Conservation (phyloP, 2,113 vertebrate species). For the Thunnus thynnus region DNA sequence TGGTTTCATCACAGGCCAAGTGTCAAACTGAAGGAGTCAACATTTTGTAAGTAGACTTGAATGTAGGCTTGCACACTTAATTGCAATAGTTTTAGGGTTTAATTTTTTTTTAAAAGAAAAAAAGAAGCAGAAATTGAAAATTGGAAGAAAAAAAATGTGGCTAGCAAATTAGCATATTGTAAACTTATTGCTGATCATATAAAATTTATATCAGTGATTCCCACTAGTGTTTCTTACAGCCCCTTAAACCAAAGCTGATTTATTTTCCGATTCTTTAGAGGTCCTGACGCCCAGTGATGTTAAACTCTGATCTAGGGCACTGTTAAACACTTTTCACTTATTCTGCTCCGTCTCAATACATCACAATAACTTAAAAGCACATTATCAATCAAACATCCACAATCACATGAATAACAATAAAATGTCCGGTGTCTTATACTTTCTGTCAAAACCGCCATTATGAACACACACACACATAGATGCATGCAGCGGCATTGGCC, state of each 20-base stretch:
- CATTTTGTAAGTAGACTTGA: neutral
- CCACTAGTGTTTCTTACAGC: no score
- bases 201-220: no score
- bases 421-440: conserved; percentile 35
- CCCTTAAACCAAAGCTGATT: no score
- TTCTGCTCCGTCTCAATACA: neutral
- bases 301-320: neutral
- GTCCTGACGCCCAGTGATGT: neutral
- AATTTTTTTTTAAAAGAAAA: no score
- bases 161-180: no score
- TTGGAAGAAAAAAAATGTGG: no score
- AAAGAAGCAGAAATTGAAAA: no score
- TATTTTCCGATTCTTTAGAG: neutral
- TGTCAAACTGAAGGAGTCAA: neutral
- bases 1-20: neutral
- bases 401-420: conserved; percentile 29
- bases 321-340: neutral
- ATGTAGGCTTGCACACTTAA: neutral
- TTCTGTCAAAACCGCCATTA: conserved; percentile 26
- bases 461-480: conserved; percentile 28
- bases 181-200: no score
- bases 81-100: no score
- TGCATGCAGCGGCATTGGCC: conserved; percentile 69
- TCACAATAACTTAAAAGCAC: conserved; percentile 3
- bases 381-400: neutral